Conservation (phyloP, 2,113 vertebrate species). For the Oncorhynchus tshawytscha region DNA sequence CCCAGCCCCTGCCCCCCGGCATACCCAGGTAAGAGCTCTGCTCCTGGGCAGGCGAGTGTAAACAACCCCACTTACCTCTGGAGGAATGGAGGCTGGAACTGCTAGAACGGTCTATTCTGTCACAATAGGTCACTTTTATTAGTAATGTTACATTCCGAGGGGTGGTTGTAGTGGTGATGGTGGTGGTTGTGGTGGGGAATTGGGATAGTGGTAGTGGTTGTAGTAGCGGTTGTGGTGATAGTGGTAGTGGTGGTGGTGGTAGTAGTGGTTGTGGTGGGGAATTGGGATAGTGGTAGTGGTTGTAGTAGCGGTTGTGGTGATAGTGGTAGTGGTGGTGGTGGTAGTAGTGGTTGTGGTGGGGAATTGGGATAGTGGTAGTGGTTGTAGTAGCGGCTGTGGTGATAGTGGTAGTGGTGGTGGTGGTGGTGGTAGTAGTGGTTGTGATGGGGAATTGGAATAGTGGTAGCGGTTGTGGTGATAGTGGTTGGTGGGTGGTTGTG, state of each 20-base stretch:
- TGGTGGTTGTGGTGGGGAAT: background rate
- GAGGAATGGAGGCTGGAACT: background rate
- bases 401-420: too few relatives aligned
- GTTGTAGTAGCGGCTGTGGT: too few relatives aligned
- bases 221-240: accelerated
- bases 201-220: background rate
- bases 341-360: accelerated
- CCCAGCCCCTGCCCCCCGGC: slow-evolving; percentile 81
- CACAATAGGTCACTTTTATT: background rate
- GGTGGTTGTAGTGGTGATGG: background rate
- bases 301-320: too few relatives aligned
- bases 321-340: too few relatives aligned
- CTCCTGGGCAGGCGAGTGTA: background rate
- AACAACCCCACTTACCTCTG: background rate
- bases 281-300: too few relatives aligned
- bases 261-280: accelerated
- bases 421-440: too few relatives aligned
- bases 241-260: too few relatives aligned
- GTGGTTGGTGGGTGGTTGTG: too few relatives aligned
- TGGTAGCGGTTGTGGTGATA: too few relatives aligned
- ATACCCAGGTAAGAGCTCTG: slow-evolving; percentile 81
- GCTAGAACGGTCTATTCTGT: background rate
- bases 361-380: accelerated
- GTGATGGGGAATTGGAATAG: accelerated
- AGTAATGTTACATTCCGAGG: background rate